These are phyloP conservation scores for Helostoma temminkii DNA, from an alignment of 2,797 vertebrate genomes.

Conservation along the genomic window DNA sequence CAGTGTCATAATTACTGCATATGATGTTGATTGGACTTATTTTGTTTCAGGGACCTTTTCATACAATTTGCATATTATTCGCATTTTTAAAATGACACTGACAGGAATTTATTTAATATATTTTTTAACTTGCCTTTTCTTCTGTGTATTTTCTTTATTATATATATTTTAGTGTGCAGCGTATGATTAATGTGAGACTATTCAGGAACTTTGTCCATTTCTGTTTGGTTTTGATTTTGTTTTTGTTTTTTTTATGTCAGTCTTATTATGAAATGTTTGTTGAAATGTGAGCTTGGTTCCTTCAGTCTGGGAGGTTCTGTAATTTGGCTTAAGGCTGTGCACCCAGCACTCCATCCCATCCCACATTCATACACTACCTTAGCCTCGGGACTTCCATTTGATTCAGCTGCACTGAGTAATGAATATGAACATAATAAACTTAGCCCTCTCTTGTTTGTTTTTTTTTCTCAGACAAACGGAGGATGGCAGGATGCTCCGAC, in stretches of 20 bases:
- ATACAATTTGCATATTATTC: slow-evolving; percentile 36
- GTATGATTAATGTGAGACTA: slow-evolving; percentile 26
- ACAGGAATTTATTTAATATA: slow-evolving; percentile 23
- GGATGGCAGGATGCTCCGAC: slow-evolving; percentile 99
- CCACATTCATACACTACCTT: slow-evolving; percentile 3
- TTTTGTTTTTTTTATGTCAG: slow-evolving; percentile 40
- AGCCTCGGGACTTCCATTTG: slow-evolving; percentile 50
- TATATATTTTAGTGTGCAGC: slow-evolving; percentile 33
- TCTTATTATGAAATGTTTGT: slow-evolving; percentile 37
- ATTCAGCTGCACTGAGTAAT: slow-evolving; percentile 37
- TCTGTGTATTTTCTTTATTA: slow-evolving; percentile 41
- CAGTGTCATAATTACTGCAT: slow-evolving; percentile 83
- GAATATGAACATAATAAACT: slow-evolving; percentile 32
- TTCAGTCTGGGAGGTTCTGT: slow-evolving; percentile 9
- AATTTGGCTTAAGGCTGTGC: slow-evolving; percentile 48
- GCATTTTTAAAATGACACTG: slow-evolving; percentile 26
- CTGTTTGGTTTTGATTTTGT: slow-evolving; percentile 38
- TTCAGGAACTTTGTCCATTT: slow-evolving; percentile 36
- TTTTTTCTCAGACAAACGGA: slow-evolving; percentile 89
- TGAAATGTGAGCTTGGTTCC: slow-evolving; percentile 34
- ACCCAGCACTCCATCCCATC: slow-evolving; percentile 18
- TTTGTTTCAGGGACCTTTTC: slow-evolving; percentile 64
- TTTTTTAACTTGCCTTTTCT: slow-evolving; percentile 1
- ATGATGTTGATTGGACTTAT: slow-evolving; percentile 83
- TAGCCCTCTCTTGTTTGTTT: slow-evolving; percentile 1